Conservation (phyloP, 2,888 invertebrate species). For the Standfussiana lucernea region DNA sequence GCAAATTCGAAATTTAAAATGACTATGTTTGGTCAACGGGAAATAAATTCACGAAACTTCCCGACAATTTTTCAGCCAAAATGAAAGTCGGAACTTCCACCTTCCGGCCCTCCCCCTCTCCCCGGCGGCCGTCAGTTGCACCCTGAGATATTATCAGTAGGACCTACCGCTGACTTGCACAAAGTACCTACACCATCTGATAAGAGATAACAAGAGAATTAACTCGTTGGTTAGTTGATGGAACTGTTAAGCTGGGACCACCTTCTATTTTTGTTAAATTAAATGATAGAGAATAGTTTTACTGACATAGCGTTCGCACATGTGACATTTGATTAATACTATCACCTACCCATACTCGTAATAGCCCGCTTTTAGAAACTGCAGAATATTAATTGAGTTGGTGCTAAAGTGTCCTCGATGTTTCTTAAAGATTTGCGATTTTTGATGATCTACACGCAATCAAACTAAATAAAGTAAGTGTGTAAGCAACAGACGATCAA, state of each 20-base stretch:
- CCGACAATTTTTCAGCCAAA: slow-evolving; percentile 45
- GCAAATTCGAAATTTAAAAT: slow-evolving; percentile 18
- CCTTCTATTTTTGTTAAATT: background rate
- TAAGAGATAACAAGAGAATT: slow-evolving; percentile 45
- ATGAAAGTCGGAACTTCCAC: slow-evolving; percentile 47
- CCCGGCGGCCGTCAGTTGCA: slow-evolving; percentile 43
- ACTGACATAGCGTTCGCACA: too few species aligned
- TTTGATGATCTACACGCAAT: too few species aligned
- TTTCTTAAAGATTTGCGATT: too few species aligned
- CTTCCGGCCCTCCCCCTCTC: background rate
- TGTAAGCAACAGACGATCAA: too few species aligned
- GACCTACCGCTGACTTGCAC: slow-evolving; percentile 24
- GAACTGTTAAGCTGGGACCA: slow-evolving; percentile 17
- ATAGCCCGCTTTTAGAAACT: too few species aligned
- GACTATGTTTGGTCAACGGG: slow-evolving; percentile 21
- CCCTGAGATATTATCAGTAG: slow-evolving; percentile 32
- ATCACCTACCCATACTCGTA: too few species aligned
- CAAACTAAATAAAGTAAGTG: too few species aligned
- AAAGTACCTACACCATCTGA: slow-evolving; percentile 20
- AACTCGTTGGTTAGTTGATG: slow-evolving; percentile 27
- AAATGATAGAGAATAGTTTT: background rate
- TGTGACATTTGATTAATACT: too few species aligned
- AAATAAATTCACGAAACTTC: slow-evolving; percentile 48
- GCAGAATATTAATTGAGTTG: too few species aligned
- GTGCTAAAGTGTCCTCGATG: too few species aligned